Percentiles rank a stretch among this genome's conserved stretches.
Evolutionary conservation across 2,113 vertebrate species (phyloP).

Genomic region (Anarhynchus alexandrinus): DNA sequence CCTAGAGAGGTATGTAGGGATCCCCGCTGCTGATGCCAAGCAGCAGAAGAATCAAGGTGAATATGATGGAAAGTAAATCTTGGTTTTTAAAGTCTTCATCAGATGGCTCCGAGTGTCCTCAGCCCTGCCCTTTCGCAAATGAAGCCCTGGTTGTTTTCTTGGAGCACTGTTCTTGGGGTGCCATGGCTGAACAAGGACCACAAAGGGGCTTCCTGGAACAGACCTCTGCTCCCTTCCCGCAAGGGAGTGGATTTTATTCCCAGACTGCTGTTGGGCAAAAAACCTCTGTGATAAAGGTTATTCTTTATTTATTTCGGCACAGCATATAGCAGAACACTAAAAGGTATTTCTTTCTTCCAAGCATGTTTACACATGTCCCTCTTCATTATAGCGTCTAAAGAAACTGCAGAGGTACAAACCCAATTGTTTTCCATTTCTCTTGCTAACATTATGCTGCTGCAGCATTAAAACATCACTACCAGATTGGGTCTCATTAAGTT

Average conservation of each 20-base stretch:
- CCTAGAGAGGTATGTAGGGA: not conserved
- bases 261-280: not conserved
- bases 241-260: not conserved
- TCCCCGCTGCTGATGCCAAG: not conserved
- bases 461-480: not conserved
- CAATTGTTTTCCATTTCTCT: not conserved
- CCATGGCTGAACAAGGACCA: not conserved
- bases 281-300: not conserved
- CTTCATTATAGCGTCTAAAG: not conserved
- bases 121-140: not conserved
- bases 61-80: not conserved
- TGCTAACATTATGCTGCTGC: not conserved
- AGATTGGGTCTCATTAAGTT: not conserved
- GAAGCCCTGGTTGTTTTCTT: not conserved
- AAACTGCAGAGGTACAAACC: slow-evolving; percentile 1
- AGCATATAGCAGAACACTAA: not conserved
- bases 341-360: not conserved
- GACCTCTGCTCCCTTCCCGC: not conserved
- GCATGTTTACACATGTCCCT: not conserved
- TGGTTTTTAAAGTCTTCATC: not conserved
- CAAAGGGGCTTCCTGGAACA: not conserved
- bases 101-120: not conserved
- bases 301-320: not conserved
- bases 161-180: not conserved
- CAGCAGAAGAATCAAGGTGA: not conserved